Evolutionary conservation across 1,140 invertebrate species (phyloP).

Genomic region (Armadillidium nasatum): DNA sequence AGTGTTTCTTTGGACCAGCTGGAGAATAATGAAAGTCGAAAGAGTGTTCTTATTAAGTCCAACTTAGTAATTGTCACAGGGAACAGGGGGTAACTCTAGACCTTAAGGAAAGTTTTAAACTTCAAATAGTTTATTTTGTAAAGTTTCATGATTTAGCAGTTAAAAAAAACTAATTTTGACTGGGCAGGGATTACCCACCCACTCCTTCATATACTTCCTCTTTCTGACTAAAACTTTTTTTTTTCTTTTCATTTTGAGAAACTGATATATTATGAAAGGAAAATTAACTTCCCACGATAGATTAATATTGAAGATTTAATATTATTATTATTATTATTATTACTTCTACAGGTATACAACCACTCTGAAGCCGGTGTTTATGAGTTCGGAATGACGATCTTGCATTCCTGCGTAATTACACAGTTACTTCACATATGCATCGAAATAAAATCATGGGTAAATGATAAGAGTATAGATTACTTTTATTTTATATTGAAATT

Average conservation of each 20-base stretch:
- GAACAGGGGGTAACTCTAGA: no score
- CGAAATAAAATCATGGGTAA: conserved; percentile 87
- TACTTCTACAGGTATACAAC: conserved; percentile 61
- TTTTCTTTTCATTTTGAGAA: no score
- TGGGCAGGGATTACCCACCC: no score
- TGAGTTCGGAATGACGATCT: conserved; percentile 81
- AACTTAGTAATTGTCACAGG: no score
- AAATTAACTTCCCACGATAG: no score
- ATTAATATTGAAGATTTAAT: neutral
- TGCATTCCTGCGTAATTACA: conserved; percentile 75
- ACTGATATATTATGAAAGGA: neutral
- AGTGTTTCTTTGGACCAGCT: no score
- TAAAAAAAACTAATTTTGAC: no score
- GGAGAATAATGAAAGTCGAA: neutral
- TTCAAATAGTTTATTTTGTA: no score
- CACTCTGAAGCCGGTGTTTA: conserved; percentile 76
- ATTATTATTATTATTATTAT: neutral
- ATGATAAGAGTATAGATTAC: conserved; percentile 49
- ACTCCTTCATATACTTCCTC: neutral
- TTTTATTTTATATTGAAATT: neutral
- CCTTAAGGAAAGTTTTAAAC: no score
- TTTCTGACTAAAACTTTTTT: no score
- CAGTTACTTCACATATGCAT: conserved; percentile 79
- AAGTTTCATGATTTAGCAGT: no score
- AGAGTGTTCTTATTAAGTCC: no score